phyloP scores from a whole-genome alignment of 53 echinoderm and acorn worm genomes.

The Patiria pectinifera region DNA sequence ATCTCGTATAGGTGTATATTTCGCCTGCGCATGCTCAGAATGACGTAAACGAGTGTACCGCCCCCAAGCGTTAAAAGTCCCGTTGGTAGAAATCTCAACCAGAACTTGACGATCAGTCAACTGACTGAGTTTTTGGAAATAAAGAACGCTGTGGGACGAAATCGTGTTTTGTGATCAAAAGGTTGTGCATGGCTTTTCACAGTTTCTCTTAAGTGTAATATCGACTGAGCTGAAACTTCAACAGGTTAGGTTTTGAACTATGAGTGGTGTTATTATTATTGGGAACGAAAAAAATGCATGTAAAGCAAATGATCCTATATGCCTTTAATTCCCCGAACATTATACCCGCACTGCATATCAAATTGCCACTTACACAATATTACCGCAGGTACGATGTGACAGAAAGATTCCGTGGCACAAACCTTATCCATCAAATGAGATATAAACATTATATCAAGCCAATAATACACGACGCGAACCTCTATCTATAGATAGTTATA shows the following conservation, averaged over 20 bases:
- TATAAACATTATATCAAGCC: slow-evolving; percentile 19
- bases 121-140: too few species aligned
- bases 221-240: too few species aligned
- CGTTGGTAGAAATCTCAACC: neutral
- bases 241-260: too few species aligned
- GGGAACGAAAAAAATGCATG: neutral
- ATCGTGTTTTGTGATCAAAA: too few species aligned
- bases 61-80: neutral
- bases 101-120: too few species aligned
- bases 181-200: too few species aligned
- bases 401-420: neutral
- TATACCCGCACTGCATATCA: neutral
- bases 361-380: neutral
- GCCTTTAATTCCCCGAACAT: neutral
- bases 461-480: neutral
- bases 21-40: neutral
- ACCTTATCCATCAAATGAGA: slow-evolving; percentile 12
- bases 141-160: too few species aligned
- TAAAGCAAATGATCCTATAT: neutral
- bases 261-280: too few species aligned
- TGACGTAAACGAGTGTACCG: neutral
- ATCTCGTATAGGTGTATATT: too few species aligned
- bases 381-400: neutral
- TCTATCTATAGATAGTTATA: neutral
- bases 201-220: too few species aligned